Conservation (phyloP, 2,888 invertebrate genomes). For the Mesoligia furuncula region DNA sequence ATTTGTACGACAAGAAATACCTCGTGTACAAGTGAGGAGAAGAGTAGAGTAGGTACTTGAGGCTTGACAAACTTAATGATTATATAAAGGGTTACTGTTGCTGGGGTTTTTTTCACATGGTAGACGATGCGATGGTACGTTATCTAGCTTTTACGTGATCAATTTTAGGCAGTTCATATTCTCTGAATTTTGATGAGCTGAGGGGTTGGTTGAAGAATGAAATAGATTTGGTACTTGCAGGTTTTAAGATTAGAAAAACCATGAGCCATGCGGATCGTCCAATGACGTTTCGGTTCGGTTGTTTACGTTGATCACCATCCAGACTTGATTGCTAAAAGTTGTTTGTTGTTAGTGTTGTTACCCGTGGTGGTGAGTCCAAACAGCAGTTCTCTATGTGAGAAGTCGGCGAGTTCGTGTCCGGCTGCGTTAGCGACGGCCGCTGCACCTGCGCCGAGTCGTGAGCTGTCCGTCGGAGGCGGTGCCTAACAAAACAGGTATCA, state of each 20-base stretch:
- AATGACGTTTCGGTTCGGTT: neutral
- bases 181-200: slow-evolving; percentile 2
- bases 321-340: neutral
- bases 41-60: slow-evolving; percentile 16
- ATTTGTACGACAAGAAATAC: slow-evolving; percentile 47
- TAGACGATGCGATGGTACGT: neutral
- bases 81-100: slow-evolving; percentile 18
- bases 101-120: neutral
- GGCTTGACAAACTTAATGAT: slow-evolving; percentile 25
- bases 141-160: neutral
- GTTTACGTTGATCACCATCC: neutral
- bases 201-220: neutral
- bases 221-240: neutral
- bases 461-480: slow-evolving; percentile 89
- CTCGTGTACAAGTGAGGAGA: slow-evolving; percentile 30
- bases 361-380: slow-evolving; percentile 95
- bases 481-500: slow-evolving; percentile 76
- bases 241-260: neutral
- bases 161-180: neutral
- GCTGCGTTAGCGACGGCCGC: slow-evolving; percentile 93
- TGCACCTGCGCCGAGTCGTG: slow-evolving; percentile 88
- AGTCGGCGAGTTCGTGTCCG: slow-evolving; percentile 95
- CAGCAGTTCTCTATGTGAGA: slow-evolving; percentile 95
- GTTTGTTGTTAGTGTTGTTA: slow-evolving; percentile 52
- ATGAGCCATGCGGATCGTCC: neutral